Conservation (phyloP, 1,140 invertebrate species). For the Drosophila lacteicornis region DNA sequence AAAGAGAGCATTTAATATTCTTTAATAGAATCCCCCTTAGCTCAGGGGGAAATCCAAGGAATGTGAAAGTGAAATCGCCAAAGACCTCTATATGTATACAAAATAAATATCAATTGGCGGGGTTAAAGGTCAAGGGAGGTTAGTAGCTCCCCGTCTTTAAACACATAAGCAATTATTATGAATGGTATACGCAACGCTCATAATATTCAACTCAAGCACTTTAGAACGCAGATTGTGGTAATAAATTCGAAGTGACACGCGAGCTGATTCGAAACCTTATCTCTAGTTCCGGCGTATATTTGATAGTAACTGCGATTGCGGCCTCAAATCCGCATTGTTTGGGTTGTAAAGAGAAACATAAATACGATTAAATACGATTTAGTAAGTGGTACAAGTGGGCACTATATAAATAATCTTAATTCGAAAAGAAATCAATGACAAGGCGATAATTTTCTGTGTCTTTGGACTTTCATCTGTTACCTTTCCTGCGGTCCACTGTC, state of each 20-base stretch:
- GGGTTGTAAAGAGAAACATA: neutral
- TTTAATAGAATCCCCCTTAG: neutral
- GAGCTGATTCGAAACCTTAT: conserved; percentile 29
- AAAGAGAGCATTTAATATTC: neutral
- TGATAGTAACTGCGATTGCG: conserved; percentile 17
- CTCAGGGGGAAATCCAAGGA: neutral
- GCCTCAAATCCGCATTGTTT: conserved; percentile 24
- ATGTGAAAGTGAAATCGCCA: conserved; percentile 1
- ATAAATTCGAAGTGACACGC: conserved; percentile 34
- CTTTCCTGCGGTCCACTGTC: conserved; percentile 29
- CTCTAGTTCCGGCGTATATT: conserved; percentile 26
- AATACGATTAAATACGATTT: neutral
- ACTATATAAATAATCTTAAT: conserved; percentile 5
- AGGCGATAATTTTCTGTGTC: neutral
- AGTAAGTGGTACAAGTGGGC: neutral
- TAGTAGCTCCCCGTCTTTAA: conserved; percentile 12
- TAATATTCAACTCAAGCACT: conserved; percentile 19
- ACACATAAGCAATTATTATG: conserved; percentile 8
- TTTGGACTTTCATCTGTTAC: conserved; percentile 26
- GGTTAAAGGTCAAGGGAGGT: conserved; percentile 35
- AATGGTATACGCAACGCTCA: conserved; percentile 17
- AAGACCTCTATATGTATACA: neutral
- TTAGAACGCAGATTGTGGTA: conserved; percentile 16
- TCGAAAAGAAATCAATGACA: conserved; percentile 7
- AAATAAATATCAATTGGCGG: conserved; percentile 8